Evolutionary conservation across 2,113 vertebrate species (phyloP).

Genomic region (Saccopteryx bilineata): DNA sequence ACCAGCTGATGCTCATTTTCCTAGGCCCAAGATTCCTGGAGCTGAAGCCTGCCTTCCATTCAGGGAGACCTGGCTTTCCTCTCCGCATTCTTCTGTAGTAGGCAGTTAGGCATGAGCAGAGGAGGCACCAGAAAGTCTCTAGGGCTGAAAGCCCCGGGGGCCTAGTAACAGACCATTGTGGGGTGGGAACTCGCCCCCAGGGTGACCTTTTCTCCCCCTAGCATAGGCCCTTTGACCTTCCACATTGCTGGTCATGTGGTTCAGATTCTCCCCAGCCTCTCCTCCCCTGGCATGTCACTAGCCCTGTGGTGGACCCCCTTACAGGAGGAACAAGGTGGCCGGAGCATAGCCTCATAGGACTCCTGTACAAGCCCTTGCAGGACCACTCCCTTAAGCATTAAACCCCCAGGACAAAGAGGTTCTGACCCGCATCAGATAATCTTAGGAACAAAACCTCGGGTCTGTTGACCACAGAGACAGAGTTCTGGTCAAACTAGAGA

Average conservation of each 20-base stretch:
- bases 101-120: not conserved
- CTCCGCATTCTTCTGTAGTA: not conserved
- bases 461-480: not conserved
- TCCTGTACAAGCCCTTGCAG: not conserved
- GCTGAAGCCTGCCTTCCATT: not conserved
- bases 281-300: not conserved
- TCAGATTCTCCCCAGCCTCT: not conserved
- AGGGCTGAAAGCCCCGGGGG: not conserved
- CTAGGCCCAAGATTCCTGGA: not conserved
- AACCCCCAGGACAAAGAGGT: not conserved
- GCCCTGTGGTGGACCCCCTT: not conserved
- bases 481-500: not conserved
- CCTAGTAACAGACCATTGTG: not conserved
- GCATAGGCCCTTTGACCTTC: not conserved
- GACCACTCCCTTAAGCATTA: not conserved
- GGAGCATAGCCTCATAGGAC: not conserved
- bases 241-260: not conserved
- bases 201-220: not conserved
- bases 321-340: not conserved
- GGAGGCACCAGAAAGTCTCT: not conserved
- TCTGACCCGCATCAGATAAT: not conserved
- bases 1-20: rapidly evolving
- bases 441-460: not conserved
- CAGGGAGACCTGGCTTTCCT: not conserved
- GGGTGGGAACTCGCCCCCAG: not conserved